phyloP scores from a whole-genome alignment of 30 jellyfish, hydroid and myxozoan genomes.

The Aurelia sp. region DNA sequence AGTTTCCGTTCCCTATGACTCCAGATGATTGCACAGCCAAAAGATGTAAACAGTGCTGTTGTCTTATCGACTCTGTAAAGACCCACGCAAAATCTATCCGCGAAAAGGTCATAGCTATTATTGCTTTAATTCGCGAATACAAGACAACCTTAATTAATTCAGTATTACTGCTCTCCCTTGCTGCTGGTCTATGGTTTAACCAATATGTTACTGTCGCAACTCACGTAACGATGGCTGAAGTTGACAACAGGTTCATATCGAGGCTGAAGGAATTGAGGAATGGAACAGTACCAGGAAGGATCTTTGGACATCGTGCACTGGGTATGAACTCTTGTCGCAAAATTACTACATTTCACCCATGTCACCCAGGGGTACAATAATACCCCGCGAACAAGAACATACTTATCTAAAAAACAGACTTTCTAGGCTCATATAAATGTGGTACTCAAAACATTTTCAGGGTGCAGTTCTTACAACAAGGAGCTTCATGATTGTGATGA shows the following conservation, averaged over 20 bases:
- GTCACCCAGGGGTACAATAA: too few species aligned
- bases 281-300: constrained; percentile 66
- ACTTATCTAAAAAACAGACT: too few species aligned
- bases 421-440: too few species aligned
- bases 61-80: neutral
- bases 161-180: constrained; percentile 2
- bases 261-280: constrained; percentile 29
- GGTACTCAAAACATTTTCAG: too few species aligned
- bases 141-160: neutral
- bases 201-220: constrained; percentile 37
- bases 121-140: neutral
- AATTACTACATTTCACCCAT: too few species aligned
- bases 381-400: too few species aligned
- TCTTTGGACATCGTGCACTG: constrained; percentile 70
- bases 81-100: neutral
- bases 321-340: constrained; percentile 40
- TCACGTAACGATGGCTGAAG: constrained; percentile 68
- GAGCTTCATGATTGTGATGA: too few species aligned
- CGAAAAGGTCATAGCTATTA: neutral
- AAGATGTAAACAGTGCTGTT: neutral
- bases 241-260: constrained; percentile 21
- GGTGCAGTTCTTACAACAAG: too few species aligned
- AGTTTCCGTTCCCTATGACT: neutral
- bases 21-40: neutral
- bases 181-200: constrained; percentile 29